Base-by-base conservation (phyloP, 2,797 vertebrate genomes). In the Trichosurus vulpecula region DNA sequence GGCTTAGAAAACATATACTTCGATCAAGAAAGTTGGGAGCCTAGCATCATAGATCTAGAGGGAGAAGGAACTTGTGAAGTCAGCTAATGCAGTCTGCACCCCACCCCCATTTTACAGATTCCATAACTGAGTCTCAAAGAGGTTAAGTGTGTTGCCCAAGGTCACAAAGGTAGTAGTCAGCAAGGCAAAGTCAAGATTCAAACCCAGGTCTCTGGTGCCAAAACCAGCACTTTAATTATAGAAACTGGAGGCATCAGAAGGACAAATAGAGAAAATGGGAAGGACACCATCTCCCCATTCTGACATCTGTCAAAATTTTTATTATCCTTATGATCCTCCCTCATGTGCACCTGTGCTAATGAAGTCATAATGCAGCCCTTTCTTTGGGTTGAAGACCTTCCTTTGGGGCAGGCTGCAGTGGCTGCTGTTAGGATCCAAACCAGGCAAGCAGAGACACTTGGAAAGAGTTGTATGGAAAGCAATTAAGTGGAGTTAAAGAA, bases 301-400 rank as follows among this genome's bases (percentile, higher is more conserved):
- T 30, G 52, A 90, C 13, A 35, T 16, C 29, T 54, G 29, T 35
- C 90, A 90, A 25, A 9, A 13, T 54, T 90, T 90, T 54, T 29
- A 54, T 6, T 2, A 81, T 66, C 90, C 54, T 56, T 54, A 19
- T 8, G 91, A 87, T 96, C 14, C 54, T 41, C 54, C 52, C 92
- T 54, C 10, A 31, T 87, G 95, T 92, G n/a, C 92, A 95, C 11
- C 57, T 52, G 97, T 97, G 91, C 97, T 97, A 97, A 94, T 57
- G 91, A 95, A 97, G 94, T 56, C 25, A 92, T 91, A 91, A 13
- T 35, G 57, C 90, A 56, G 57, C 66, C 53, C n/a, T 47, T 51
- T 47, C 11, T 81, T 87, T 54, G 52, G 89, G 61, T 22, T 19
- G 81, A 55, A 8, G 22, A 89, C 92, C 54, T 31, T 9, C 16